Evolutionary conservation across 1,140 invertebrate species (phyloP), one percentile per base, ranked within the genome.

Genomic region (Dufourea novaeangliae): DNA sequence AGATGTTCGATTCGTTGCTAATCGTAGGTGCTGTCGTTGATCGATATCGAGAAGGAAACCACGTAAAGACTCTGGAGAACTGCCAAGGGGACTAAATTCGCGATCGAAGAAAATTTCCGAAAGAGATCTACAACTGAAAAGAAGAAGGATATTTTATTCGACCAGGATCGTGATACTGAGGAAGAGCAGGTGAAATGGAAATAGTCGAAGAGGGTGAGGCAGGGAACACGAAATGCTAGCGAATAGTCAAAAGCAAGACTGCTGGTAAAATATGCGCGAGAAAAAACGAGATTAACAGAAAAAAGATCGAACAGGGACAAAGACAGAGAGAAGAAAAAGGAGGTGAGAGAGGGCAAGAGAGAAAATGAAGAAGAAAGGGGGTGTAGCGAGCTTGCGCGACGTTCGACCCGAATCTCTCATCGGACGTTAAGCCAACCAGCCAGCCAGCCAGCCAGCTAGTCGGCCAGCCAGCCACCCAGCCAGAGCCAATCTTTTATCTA

Each of bases 361-460:
- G 78, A 79, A 79, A 79, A 79, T 67, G 71, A 77, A 84, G 87
- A 84, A 62, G 70, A 75, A 74, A 68, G 70, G 88, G 78, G 72
- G 72, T 72, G 84, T 79, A 88, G 82, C 70, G 88, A 90, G 90
- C 86, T 90, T 91, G 91, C 91, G 91, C 91, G 89, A 90, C 88
- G 84, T 91, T 91, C 90, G 88, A 90, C 89, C 89, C 85, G 86
- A 87, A 79, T 84, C 84, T 79, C 83, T 80, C 79, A 59, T 85
- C 84, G 80, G 68, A 82, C 78, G 66, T 74, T 83, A 81, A 84
- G 78, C 81, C 52, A 85, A 64, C 81, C 71, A 78, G 37, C 62
- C n/a, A 75, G n/a, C 62, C 10, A 56, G 25, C 72, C 27, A 83
- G 32, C 57, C 10, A 81, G 56, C 62, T 11, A 73, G 39, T 70